Conservation (phyloP, 2,888 invertebrate species). For the Pollenia griseotomentosa region DNA sequence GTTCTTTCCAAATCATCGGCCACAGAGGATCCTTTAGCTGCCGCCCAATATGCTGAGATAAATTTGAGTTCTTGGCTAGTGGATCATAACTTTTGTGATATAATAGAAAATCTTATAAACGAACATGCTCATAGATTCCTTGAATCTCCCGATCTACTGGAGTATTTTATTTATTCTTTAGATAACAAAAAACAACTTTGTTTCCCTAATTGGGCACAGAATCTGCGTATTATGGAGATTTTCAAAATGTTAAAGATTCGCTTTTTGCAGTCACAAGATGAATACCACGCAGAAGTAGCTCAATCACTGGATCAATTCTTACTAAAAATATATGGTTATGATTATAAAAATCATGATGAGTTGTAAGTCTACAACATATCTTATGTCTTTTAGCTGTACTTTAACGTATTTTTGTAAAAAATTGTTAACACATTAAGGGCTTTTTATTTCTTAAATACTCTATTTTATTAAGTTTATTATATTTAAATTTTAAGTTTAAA, state of each 20-base stretch:
- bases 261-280: conserved; percentile 78
- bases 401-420: background rate
- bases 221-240: conserved; percentile 78
- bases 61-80: conserved; percentile 80
- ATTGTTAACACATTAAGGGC: conserved; percentile 45
- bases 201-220: conserved; percentile 79
- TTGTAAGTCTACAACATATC: conserved; percentile 72
- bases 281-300: conserved; percentile 81
- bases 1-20: conserved; percentile 74
- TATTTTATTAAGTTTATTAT: conserved; percentile 35
- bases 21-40: conserved; percentile 74
- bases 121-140: conserved; percentile 78
- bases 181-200: conserved; percentile 77
- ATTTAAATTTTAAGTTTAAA: conserved; percentile 42
- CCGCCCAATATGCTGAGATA: conserved; percentile 80
- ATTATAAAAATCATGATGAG: conserved; percentile 75
- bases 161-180: conserved; percentile 79
- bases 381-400: conserved; percentile 8
- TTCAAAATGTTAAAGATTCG: conserved; percentile 79
- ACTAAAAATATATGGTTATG: conserved; percentile 6
- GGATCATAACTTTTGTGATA: conserved; percentile 79
- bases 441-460: background rate
- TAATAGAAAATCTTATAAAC: conserved; percentile 77
- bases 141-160: conserved; percentile 80
- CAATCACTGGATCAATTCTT: conserved; percentile 75